These are phyloP conservation scores for Pristionchus arcanus DNA, from an alignment of 2,888 invertebrate genomes.

Conservation along the genomic window DNA sequence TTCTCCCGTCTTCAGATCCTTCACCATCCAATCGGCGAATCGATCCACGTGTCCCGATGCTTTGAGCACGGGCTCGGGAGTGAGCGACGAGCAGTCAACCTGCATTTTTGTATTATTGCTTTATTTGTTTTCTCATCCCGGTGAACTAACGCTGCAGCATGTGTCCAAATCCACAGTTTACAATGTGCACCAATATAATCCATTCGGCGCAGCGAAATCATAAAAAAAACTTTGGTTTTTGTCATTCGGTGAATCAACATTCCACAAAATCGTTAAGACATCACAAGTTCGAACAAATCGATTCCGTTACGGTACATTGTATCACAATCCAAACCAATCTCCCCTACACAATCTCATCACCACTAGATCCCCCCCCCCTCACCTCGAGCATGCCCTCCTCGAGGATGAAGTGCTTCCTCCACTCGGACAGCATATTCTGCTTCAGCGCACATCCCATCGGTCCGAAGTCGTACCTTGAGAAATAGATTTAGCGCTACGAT, in stretches of 20 bases:
- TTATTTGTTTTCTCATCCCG: background rate
- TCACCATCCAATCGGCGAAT: conserved; percentile 99
- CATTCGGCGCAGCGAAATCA: too few relatives aligned
- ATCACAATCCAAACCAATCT: too few relatives aligned
- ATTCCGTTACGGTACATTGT: too few relatives aligned
- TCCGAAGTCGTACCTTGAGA: conserved; percentile 89
- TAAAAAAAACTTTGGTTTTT: too few relatives aligned
- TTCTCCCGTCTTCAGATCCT: conserved; percentile 95
- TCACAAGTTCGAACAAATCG: too few relatives aligned
- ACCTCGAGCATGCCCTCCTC: conserved; percentile 97
- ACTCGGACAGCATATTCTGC: conserved; percentile 91
- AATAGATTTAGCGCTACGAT: too few relatives aligned
- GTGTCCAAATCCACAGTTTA: background rate
- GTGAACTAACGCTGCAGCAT: background rate
- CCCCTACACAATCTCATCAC: too few relatives aligned
- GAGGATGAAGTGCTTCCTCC: conserved; percentile 96
- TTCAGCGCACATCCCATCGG: conserved; percentile 99
- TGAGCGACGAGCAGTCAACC: conserved; percentile 96
- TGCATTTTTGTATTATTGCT: background rate
- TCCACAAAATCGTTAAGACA: too few relatives aligned
- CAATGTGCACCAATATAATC: too few relatives aligned
- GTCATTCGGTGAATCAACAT: too few relatives aligned
- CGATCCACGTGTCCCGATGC: conserved; percentile 99
- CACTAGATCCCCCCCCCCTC: too few relatives aligned
- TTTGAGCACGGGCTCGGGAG: conserved; percentile 96